Evolutionary conservation across 2,113 vertebrate species (phyloP), one percentile per base, ranked within the genome.

Genomic region (Argyrosomus japonicus): DNA sequence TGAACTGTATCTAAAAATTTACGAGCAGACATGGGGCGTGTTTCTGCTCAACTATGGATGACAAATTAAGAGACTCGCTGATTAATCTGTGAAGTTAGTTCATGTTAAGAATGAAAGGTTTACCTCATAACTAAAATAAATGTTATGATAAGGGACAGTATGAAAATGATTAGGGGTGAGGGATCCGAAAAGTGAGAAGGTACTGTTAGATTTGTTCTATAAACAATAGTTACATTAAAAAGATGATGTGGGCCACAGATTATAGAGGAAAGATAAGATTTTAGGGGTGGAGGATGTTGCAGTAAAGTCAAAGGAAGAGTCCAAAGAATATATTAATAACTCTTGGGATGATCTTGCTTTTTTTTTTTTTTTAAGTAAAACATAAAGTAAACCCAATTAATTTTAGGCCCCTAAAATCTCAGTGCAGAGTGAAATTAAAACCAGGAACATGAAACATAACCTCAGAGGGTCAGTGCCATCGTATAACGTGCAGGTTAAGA

Each of bases 1-100:
- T 76, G 68, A 85, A 74, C 61, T 56, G 71, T 76, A 64, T 77
- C 67, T 80, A 83, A 83, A 88, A 88, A 75, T 86, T 79, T 63
- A 84, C 54, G 61, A 85, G 84, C 2, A 10, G 58, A 81, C 43
- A 40, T 74, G 72, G 56, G 9, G 27, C 32, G 11, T 74, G 50
- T 58, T 76, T 71, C 32, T 64, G 80, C 68, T 88, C 57, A 56
- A 75, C 53, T 14, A 65, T 32, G n/a, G 32, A 32, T 45, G 76
- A 82, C 48, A 19, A 70, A 82, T 84, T 40, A 83, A 69, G 47
- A 27, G 40, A 77, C 32, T 58, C 23, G 32, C 6, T 40, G 50
- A 77, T 56, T 19, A 18, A 72, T 63, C 61, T 40, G 6, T n/a
- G 8, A 50, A 56, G 68, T 25, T 21, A 23, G 14, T 23, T 80